Base-by-base conservation (phyloP, 2,888 invertebrate genomes). In the Chaetoderma sp. region DNA sequence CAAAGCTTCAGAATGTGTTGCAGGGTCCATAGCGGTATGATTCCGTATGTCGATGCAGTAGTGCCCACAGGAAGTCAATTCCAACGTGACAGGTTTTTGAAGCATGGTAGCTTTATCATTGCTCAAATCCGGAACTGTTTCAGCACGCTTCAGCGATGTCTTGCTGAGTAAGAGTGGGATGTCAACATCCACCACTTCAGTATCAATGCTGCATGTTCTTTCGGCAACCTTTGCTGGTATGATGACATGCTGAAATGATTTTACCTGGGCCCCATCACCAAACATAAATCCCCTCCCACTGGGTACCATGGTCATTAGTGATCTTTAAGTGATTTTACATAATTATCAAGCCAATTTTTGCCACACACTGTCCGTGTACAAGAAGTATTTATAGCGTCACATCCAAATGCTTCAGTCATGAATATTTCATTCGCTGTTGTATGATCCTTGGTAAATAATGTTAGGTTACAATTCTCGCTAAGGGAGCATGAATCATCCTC, bases 131-230 rank as follows among this genome's bases (percentile, higher is more conserved):
- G n/a, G n/a, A n/a, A 47, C 45, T 36, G 59, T 47, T 25, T 45
- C 55, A 5, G 63, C 63, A 25, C 32, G 33, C 50, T 67, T 59
- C 23, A 67, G 25, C 13, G 67, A 58, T 5, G 32, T 42, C 49
- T 54, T 67, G 54, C 67, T 67, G 21, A 67, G 33, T n/a, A 64
- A 39, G 13, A 67, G 42, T 10, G 63, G 67, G 5, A 67, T 36
- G n/a, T 67, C 60, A 0, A 49, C 49, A 25, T 56, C 21, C 2
- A 63, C 63, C 2, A 67, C 64, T 50, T 64, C 67, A 21, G 56
- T 56, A 21, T 59, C 56, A 28, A 56, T 60, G 23, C 54, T n/a
- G 39, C 60, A 64, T 47, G 47, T 56, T n/a, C 32, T 52, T 3
- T 23, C n/a, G 5, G 50, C 64, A 44, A 67, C 57, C 18, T 33